Percentiles rank a stretch among this genome's conserved stretches.
These are phyloP conservation scores for Rhinoderma darwinii DNA, from an alignment of 2,113 vertebrate genomes.

Conservation along the genomic window DNA sequence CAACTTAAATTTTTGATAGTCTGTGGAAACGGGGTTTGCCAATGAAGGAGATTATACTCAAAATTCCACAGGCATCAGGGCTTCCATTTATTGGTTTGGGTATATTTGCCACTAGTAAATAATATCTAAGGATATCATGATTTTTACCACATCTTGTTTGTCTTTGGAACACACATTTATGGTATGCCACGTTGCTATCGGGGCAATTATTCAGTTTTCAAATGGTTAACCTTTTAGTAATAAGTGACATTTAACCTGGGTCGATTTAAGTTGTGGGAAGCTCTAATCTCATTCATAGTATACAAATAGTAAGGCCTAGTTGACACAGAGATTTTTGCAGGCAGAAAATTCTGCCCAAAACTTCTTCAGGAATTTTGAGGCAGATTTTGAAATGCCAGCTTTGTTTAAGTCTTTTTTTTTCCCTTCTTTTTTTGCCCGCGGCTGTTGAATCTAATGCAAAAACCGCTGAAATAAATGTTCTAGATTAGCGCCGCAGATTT, in stretches of 20 bases:
- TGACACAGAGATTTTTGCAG: too few species aligned
- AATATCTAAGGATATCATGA: neutral
- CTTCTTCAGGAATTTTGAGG: too few species aligned
- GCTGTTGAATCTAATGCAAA: too few species aligned
- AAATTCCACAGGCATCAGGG: neutral
- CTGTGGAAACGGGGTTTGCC: neutral
- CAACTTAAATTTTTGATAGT: slow-evolving; percentile 9
- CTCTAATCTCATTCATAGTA: neutral
- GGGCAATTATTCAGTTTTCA: neutral
- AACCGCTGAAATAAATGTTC: too few species aligned
- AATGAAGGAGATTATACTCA: neutral
- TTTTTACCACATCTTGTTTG: neutral
- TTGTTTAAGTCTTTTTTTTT: too few species aligned
- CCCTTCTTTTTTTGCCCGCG: too few species aligned
- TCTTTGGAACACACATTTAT: neutral
- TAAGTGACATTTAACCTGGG: neutral
- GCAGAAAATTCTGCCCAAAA: too few species aligned
- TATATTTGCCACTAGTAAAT: neutral
- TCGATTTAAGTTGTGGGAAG: neutral
- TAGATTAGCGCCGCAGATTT: too few species aligned
- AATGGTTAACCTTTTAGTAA: neutral
- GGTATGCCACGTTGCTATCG: neutral
- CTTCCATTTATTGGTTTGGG: neutral
- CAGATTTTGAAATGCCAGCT: too few species aligned
- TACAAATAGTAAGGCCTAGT: too few species aligned